Evolutionary conservation across 2,797 vertebrate species (phyloP).

Genomic region (Lepus townsendii): DNA sequence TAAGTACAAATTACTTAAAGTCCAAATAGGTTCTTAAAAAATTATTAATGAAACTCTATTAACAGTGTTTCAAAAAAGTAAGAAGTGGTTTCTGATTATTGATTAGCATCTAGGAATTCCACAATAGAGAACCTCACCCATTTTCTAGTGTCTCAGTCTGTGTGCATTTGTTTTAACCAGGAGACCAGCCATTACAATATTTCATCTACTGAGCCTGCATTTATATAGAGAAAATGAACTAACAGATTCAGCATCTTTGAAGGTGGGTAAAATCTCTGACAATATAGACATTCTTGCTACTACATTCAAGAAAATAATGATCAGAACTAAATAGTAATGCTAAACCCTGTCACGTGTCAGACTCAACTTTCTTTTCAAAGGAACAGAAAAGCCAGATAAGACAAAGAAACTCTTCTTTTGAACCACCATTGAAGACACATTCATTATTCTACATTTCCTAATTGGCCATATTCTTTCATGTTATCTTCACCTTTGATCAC

Average conservation of each 20-base stretch:
- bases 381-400: not conserved
- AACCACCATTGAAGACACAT: too few species aligned
- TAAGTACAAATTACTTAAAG: not conserved
- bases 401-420: not conserved
- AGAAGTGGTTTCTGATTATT: not conserved
- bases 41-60: not conserved
- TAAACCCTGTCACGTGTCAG: not conserved
- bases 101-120: not conserved
- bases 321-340: not conserved
- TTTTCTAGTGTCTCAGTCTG: not conserved
- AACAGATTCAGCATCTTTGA: not conserved
- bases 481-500: not conserved
- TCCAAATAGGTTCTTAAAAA: not conserved
- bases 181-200: not conserved
- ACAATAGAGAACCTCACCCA: not conserved
- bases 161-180: not conserved
- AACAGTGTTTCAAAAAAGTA: not conserved
- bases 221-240: not conserved
- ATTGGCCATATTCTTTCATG: too few species aligned
- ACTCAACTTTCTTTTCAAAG: not conserved
- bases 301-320: not conserved
- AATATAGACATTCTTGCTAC: not conserved
- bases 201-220: not conserved
- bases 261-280: not conserved
- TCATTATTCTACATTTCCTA: not conserved